phyloP scores from a whole-genome alignment of 2,797 vertebrate genomes.

The Gouania willdenowi region DNA sequence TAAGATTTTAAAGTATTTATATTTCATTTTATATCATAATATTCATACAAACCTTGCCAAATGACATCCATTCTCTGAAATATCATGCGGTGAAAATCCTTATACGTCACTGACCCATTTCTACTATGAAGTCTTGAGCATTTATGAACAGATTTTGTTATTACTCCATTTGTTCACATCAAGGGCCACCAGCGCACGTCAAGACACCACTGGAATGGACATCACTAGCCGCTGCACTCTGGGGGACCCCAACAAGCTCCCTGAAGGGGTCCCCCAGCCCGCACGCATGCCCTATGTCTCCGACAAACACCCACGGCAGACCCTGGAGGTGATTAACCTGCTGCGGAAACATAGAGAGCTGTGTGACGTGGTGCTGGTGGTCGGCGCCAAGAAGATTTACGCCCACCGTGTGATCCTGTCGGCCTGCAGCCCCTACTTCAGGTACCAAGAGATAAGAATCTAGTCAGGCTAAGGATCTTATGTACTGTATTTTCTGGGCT shows the following conservation, averaged over 20 bases:
- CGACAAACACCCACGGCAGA: conserved; percentile 97
- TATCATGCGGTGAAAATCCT: too few relatives aligned
- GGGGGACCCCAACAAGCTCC: conserved; percentile 98
- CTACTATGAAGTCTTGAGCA: too few relatives aligned
- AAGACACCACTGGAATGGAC: conserved; percentile 98
- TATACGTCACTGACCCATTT: too few relatives aligned
- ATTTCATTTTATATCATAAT: too few relatives aligned
- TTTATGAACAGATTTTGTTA: too few relatives aligned
- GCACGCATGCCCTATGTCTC: conserved; percentile 99
- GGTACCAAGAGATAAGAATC: conserved; percentile 53
- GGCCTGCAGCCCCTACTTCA: conserved; percentile 96
- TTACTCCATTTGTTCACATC: neutral
- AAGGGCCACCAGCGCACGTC: conserved; percentile 91
- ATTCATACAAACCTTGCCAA: too few relatives aligned
- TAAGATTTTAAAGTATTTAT: too few relatives aligned
- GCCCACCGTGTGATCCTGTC: conserved; percentile 96
- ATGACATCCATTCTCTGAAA: too few relatives aligned
- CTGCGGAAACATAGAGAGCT: conserved; percentile 95
- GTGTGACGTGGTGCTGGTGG: conserved; percentile 96
- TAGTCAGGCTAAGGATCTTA: neutral
- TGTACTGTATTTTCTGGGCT: neutral
- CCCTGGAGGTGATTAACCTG: conserved; percentile 96
- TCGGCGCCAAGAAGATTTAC: conserved; percentile 97
- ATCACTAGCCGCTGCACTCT: conserved; percentile 98
- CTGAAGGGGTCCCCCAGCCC: conserved; percentile 98